phyloP scores from a whole-genome alignment of 2,113 vertebrate genomes.

The Stercorarius parasiticus region DNA sequence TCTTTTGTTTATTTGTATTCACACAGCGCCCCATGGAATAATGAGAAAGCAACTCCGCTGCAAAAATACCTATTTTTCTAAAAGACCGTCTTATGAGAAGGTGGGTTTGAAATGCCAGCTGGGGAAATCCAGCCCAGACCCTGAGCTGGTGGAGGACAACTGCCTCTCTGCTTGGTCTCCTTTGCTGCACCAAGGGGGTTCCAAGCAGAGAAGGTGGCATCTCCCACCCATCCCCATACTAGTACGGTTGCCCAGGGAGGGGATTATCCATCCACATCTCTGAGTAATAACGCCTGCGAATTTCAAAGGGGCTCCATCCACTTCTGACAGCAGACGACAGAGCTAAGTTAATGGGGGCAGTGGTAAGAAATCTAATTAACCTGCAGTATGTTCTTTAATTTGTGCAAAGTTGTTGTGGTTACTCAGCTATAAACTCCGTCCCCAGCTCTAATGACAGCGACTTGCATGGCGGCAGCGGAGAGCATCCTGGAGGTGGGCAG shows the following conservation, averaged over 20 bases:
- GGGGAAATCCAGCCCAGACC: not conserved
- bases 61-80: not conserved
- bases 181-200: not conserved
- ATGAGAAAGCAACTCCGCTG: not conserved
- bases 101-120: not conserved
- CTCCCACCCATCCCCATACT: not conserved
- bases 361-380: conserved; percentile 59
- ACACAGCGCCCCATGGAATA: not conserved
- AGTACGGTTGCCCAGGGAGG: not conserved
- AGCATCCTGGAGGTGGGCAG: conserved; percentile 2
- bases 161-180: not conserved
- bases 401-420: conserved; percentile 54
- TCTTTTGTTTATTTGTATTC: conserved; percentile 42
- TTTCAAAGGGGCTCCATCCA: not conserved
- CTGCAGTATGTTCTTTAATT: conserved; percentile 51
- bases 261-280: not conserved
- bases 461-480: not conserved
- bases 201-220: not conserved
- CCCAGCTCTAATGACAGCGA: conserved; percentile 3
- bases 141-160: not conserved
- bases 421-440: conserved; percentile 50
- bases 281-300: not conserved
- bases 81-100: not conserved
- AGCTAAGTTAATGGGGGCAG: conserved; percentile 20
- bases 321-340: not conserved